Evolutionary conservation across 2,113 vertebrate species (phyloP), one percentile per base, ranked within the genome.

Genomic region (Chloropsis cyanopogon): DNA sequence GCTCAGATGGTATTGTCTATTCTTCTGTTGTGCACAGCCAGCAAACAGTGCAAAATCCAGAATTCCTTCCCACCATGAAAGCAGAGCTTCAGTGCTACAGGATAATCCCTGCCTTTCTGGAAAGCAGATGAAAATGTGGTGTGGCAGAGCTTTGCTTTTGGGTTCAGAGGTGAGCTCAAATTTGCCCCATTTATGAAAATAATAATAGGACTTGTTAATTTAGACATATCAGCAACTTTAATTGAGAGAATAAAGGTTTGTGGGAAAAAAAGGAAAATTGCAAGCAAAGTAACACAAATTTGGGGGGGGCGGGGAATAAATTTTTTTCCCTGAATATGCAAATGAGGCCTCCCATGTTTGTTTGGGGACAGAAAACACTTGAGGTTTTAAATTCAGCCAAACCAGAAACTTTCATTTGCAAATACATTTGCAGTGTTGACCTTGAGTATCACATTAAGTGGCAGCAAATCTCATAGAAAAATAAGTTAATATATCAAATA

Each of bases 1-100:
- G 35, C 37, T 82, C 29, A 16, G 69, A 61, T 89, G 57, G 56
- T 29, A 60, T 92, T 91, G 49, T 89, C 81, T 89, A 26, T 91
- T 95, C 60, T 94, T 83, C 47, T 82, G 75, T 81, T 78, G 56
- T 73, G 47, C 9, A 2, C 26, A 80, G 69, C 46, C 85, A 96
- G 75, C 75, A 91, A 89, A 76, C 42, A 63, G 73, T 91, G 90
- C 52, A 82, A 92, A 91, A 91, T 59, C 90, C 84, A 63, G 84
- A 76, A 82, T 93, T 87, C 82, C 57, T 95, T 91, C 89, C 82
- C 79, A 88, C 46, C 7, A 20, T 28, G 11, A 35, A 73, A 82
- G 22, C 47, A 10, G 8, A 64, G 29, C n/a, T 87, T 66, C 56
- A 54, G 66, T 65, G 81, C 84, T 77, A 3, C 70, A 53, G 81